phyloP scores from a whole-genome alignment of 37 sponge, comb jelly and placozoan species.

The Crambe crambe region DNA sequence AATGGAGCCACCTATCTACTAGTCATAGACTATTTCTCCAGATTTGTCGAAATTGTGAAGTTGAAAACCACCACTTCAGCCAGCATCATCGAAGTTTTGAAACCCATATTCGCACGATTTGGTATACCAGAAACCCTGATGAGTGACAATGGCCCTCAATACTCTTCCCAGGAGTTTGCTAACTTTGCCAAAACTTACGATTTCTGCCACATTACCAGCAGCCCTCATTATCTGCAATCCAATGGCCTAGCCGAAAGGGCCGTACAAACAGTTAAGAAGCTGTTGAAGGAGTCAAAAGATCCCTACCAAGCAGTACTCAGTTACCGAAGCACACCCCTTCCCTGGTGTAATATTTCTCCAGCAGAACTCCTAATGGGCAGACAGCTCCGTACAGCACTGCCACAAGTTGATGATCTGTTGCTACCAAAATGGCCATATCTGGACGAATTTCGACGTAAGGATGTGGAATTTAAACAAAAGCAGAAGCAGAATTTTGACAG shows the following conservation, averaged over 20 bases:
- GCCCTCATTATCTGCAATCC: slow-evolving; percentile 54
- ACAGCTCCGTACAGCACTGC: slow-evolving; percentile 29
- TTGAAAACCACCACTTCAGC: slow-evolving; percentile 23
- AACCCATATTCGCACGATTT: slow-evolving; percentile 32
- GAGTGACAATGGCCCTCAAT: slow-evolving; percentile 66
- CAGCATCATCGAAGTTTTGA: slow-evolving; percentile 21
- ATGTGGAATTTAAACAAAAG: slow-evolving; percentile 16
- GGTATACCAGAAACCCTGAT: slow-evolving; percentile 41
- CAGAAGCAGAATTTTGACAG: slow-evolving; percentile 41
- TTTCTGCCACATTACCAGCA: slow-evolving; percentile 55
- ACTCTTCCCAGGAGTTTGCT: slow-evolving; percentile 25
- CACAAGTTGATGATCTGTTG: background rate
- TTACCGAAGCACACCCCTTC: slow-evolving; percentile 48
- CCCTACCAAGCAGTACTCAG: slow-evolving; percentile 19
- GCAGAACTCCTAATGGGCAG: slow-evolving; percentile 71
- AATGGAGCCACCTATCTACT: slow-evolving; percentile 34
- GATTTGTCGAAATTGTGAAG: slow-evolving; percentile 31
- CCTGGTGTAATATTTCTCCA: slow-evolving; percentile 57
- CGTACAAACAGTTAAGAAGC: slow-evolving; percentile 44
- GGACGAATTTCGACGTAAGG: slow-evolving; percentile 3
- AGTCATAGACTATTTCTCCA: slow-evolving; percentile 42
- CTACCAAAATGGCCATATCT: slow-evolving; percentile 48
- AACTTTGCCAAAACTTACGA: slow-evolving; percentile 38
- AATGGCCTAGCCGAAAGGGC: slow-evolving; percentile 49
- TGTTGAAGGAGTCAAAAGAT: slow-evolving; percentile 24